Base-by-base conservation (phyloP, 30 jellyfish, hydroid and myxozoan genomes). In the Chrysaora quinquecirrha region DNA sequence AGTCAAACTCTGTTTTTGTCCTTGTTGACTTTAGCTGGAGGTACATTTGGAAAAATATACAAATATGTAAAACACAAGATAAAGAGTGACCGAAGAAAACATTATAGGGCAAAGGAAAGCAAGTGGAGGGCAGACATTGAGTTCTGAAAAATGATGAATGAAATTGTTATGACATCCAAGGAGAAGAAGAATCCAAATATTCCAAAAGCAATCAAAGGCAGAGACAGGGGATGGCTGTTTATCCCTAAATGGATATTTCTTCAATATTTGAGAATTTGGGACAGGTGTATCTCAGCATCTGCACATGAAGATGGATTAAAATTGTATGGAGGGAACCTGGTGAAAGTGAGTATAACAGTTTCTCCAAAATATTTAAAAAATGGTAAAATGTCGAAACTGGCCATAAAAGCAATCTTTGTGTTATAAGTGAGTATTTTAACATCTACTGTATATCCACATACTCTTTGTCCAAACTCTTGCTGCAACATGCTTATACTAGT, bases 11-110 rank as follows among this genome's bases (percentile, higher is more conserved):
- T 43, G 58, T 43, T 43, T n/a, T 43, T 43, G 58, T 16, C 58
- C 58, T 43, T 43, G 58, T 43, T 43, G 58, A 43, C 58, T 43
- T 43, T 43, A 43, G 58, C 58, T 43, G 58, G 58, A 43, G 58
- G 58, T 43, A 43, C 58, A 9, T 43, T 43, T 43, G 58, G 58
- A 43, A 43, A 43, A 43, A 43, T 43, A 43, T 43, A 43, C 58
- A 43, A 43, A 43, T 43, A 16, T 43, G 58, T 43, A 43, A 43
- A 43, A 43, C 58, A 16, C 58, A 43, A 43, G 16, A 58, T 58
- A 58, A 58, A 58, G 32, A 58, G 20, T 4, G 31, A 19, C 28
- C 9, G 72, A 20, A 20, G 72, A 25, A 25, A 58, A 19, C 31
- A 58, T 25, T 58, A 58, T 20, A 58, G 32, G 31, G 72, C 31